Evolutionary conservation across 2,888 invertebrate species (phyloP).

Genomic region (Polyommatus iphigenia): DNA sequence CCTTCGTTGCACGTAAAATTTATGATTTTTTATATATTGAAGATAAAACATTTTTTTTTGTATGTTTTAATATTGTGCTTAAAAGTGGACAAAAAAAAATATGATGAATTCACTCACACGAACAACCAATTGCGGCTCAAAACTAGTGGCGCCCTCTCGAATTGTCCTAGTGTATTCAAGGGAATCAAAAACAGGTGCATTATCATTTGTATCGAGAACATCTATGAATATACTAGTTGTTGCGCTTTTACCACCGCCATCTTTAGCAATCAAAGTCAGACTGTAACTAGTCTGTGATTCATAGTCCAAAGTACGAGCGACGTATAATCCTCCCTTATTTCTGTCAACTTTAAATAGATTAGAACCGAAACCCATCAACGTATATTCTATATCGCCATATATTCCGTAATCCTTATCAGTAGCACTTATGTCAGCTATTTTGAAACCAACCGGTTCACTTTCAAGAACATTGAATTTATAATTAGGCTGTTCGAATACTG

Average conservation of each 20-base stretch:
- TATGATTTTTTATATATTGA: no score
- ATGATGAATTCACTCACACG: conserved; percentile 66
- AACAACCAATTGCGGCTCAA: conserved; percentile 89
- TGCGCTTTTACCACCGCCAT: conserved; percentile 88
- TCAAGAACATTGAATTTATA: conserved; percentile 85
- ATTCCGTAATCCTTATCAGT: conserved; percentile 86
- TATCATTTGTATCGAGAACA: conserved; percentile 88
- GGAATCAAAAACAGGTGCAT: conserved; percentile 85
- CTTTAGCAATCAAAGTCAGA: conserved; percentile 88
- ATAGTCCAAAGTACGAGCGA: conserved; percentile 85
- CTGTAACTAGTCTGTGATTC: conserved; percentile 90
- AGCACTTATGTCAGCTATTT: conserved; percentile 84
- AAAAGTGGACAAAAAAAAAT: neutral
- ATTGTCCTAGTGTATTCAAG: conserved; percentile 87
- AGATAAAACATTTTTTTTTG: no score
- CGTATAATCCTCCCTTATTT: conserved; percentile 83
- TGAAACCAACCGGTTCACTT: conserved; percentile 81
- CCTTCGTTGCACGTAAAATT: no score
- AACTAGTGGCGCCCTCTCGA: conserved; percentile 86
- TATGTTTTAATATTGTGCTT: no score
- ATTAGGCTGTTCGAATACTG: conserved; percentile 82
- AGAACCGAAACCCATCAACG: conserved; percentile 88
- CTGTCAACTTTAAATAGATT: conserved; percentile 87
- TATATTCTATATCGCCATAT: conserved; percentile 86
- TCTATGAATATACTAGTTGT: conserved; percentile 86